Evolutionary conservation across 2,888 invertebrate species (phyloP).

Genomic region (Abrostola triplasia): DNA sequence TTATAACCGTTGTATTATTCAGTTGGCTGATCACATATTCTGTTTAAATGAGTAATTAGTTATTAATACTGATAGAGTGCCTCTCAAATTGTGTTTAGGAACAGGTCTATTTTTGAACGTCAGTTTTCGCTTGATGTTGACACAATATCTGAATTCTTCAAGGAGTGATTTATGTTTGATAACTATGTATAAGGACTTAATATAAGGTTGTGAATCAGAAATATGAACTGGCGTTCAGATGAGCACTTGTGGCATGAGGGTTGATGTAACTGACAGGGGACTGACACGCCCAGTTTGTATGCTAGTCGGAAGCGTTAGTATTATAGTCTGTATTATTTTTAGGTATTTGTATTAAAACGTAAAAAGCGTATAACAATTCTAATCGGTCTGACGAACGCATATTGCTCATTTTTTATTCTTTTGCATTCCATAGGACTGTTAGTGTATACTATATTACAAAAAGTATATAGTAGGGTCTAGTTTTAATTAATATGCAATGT

Average conservation of each 20-base stretch:
- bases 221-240: constrained; percentile 41
- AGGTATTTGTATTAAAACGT: constrained; percentile 21
- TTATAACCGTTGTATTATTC: constrained; percentile 58
- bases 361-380: neutral
- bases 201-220: constrained; percentile 40
- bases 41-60: constrained; percentile 46
- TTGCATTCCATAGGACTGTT: too few species aligned
- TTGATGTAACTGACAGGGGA: constrained; percentile 22
- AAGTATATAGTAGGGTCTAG: too few species aligned
- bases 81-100: constrained; percentile 34
- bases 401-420: too few species aligned
- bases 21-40: constrained; percentile 60
- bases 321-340: constrained; percentile 40
- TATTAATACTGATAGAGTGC: constrained; percentile 20
- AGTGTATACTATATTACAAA: too few species aligned
- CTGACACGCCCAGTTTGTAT: constrained; percentile 42
- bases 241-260: constrained; percentile 34
- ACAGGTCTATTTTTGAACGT: constrained; percentile 39
- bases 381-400: neutral
- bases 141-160: constrained; percentile 5
- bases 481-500: too few species aligned
- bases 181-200: constrained; percentile 34
- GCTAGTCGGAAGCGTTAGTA: constrained; percentile 53
- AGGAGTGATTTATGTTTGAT: constrained; percentile 6
- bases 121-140: constrained; percentile 31